Evolutionary conservation across 1,140 invertebrate genomes (phyloP).

Genomic region (Drosophila bipectinata): DNA sequence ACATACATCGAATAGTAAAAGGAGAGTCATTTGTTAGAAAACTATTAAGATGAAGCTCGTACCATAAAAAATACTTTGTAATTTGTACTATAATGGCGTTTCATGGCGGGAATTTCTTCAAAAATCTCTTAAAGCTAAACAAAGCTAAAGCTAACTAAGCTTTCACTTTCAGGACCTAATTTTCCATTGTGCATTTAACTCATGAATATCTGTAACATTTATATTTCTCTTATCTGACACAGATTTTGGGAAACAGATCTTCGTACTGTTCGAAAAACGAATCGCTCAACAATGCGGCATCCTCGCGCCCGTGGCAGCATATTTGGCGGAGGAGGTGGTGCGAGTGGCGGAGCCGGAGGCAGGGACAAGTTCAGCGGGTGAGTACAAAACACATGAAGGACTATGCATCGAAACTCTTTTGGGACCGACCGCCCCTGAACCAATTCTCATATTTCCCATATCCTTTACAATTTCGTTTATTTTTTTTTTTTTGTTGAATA

Average conservation of each 20-base stretch:
- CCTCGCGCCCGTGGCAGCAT: constrained; percentile 23
- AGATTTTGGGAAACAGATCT: constrained; percentile 92
- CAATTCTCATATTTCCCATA: constrained; percentile 63
- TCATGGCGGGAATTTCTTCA: no score
- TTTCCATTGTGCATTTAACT: not conserved
- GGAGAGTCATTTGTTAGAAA: not conserved
- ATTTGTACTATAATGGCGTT: no score
- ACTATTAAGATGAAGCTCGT: no score
- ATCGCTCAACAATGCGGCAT: constrained; percentile 84
- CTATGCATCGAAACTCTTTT: constrained; percentile 6
- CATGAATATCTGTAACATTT: not conserved
- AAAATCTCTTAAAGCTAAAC: no score
- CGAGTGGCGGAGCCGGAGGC: constrained; percentile 13
- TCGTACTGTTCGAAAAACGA: constrained; percentile 88
- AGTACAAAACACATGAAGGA: constrained; percentile 29
- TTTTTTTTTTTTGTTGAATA: constrained; percentile 68
- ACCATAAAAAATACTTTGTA: no score
- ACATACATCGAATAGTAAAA: not conserved
- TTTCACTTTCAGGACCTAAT: not conserved
- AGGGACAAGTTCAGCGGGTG: constrained; percentile 69
- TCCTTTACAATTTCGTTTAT: constrained; percentile 61
- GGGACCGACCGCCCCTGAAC: constrained; percentile 61
- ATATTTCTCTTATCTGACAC: not conserved
- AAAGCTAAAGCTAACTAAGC: no score
- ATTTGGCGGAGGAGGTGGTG: constrained; percentile 29